These are phyloP conservation scores for Tyto alba DNA, from an alignment of 2,113 vertebrate genomes.

Conservation along the genomic window DNA sequence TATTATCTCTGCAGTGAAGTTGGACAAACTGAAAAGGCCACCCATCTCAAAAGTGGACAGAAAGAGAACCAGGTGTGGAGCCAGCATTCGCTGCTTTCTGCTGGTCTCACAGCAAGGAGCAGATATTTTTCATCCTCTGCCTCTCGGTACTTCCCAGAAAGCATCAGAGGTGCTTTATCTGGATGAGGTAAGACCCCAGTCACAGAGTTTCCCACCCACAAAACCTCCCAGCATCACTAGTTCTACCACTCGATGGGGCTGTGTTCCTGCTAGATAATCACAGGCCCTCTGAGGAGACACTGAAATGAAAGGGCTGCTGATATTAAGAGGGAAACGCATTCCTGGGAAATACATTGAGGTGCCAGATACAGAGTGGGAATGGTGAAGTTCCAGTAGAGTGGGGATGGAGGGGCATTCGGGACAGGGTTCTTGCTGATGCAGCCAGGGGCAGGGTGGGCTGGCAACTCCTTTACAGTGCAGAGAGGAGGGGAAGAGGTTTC, in stretches of 20 bases:
- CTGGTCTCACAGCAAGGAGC: not conserved
- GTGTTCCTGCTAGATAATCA: not conserved
- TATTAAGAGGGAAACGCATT: not conserved
- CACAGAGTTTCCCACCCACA: not conserved
- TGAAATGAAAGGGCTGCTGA: not conserved
- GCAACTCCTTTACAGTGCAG: not conserved
- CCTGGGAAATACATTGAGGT: not conserved
- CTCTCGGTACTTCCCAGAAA: not conserved
- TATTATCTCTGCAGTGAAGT: rapidly evolving
- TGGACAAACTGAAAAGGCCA: not conserved
- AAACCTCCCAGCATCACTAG: not conserved
- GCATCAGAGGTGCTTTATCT: not conserved
- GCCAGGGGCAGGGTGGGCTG: not conserved
- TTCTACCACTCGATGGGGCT: not conserved
- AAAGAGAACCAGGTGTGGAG: not conserved
- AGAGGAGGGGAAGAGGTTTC: not conserved
- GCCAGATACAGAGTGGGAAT: not conserved
- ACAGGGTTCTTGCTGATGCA: not conserved
- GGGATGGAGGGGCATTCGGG: not conserved
- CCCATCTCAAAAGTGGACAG: not conserved
- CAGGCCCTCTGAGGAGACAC: not conserved
- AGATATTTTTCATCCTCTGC: not conserved
- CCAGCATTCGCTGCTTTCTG: not conserved
- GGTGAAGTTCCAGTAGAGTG: not conserved
- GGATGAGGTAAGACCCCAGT: not conserved